Conservation (phyloP, 2,113 vertebrate genomes). For the Lophura nycthemera region DNA sequence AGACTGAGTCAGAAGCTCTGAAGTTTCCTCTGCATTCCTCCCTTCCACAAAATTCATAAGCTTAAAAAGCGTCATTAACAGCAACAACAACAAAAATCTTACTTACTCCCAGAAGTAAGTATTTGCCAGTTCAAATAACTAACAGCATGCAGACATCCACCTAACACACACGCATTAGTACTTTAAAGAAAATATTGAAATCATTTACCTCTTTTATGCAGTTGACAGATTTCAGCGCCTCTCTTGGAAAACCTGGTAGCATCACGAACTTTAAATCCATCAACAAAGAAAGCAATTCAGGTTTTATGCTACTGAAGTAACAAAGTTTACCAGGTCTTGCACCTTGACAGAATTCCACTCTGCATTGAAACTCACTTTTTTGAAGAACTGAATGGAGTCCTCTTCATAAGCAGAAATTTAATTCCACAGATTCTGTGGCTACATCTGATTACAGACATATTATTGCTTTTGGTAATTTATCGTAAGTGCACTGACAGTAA, state of each 20-base stretch:
- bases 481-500: background rate
- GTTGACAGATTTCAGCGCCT: background rate
- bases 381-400: background rate
- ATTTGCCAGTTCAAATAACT: background rate
- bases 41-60: background rate
- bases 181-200: slow-evolving; percentile 33
- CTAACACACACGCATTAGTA: background rate
- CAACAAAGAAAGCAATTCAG: background rate
- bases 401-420: slow-evolving; percentile 23
- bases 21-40: background rate
- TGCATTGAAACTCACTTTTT: slow-evolving; percentile 12
- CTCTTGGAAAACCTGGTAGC: background rate
- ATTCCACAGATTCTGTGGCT: background rate
- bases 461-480: slow-evolving; percentile 18
- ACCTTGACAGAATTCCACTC: slow-evolving; percentile 24
- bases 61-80: background rate
- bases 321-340: slow-evolving; percentile 21
- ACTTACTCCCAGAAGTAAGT: background rate
- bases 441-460: slow-evolving; percentile 25
- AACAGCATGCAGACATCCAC: background rate
- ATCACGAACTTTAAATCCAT: slow-evolving; percentile 13
- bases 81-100: background rate
- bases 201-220: slow-evolving; percentile 1
- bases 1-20: background rate
- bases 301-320: background rate